Evolutionary conservation across 2,113 vertebrate species (phyloP).

Genomic region (Dicrurus megarhynchus): DNA sequence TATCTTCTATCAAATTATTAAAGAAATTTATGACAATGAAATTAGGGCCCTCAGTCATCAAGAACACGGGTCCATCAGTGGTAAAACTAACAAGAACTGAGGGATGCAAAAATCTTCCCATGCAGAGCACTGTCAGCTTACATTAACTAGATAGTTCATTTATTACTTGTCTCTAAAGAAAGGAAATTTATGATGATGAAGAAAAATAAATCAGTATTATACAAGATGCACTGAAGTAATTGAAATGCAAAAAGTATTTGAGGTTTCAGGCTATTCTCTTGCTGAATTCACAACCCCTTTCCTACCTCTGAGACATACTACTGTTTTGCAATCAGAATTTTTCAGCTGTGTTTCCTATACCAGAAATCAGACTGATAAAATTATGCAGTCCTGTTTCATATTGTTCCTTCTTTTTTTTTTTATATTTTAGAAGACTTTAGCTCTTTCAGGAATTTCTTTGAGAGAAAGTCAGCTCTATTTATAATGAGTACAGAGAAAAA

Average conservation of each 20-base stretch:
- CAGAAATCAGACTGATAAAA: not conserved
- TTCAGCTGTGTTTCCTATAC: not conserved
- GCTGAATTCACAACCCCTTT: not conserved
- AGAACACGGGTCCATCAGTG: not conserved
- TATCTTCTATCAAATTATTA: not conserved
- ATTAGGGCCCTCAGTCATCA: not conserved
- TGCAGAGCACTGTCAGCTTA: not conserved
- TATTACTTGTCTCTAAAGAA: not conserved
- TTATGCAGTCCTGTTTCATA: not conserved
- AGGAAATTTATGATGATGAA: not conserved
- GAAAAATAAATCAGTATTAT: not conserved
- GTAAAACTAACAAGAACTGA: not conserved
- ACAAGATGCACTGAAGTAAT: not conserved
- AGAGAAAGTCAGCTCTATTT: not conserved
- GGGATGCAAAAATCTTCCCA: not conserved
- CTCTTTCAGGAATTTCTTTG: not conserved
- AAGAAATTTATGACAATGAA: not conserved
- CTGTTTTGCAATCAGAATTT: not conserved
- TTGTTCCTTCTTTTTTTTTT: not conserved
- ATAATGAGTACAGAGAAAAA: not conserved
- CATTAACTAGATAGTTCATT: not conserved
- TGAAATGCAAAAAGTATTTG: not conserved
- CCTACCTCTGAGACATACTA: not conserved
- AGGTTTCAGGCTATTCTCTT: not conserved
- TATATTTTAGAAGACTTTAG: not conserved